Evolutionary conservation across 2,797 vertebrate species (phyloP).

Genomic region (Phalloptychus januarius): DNA sequence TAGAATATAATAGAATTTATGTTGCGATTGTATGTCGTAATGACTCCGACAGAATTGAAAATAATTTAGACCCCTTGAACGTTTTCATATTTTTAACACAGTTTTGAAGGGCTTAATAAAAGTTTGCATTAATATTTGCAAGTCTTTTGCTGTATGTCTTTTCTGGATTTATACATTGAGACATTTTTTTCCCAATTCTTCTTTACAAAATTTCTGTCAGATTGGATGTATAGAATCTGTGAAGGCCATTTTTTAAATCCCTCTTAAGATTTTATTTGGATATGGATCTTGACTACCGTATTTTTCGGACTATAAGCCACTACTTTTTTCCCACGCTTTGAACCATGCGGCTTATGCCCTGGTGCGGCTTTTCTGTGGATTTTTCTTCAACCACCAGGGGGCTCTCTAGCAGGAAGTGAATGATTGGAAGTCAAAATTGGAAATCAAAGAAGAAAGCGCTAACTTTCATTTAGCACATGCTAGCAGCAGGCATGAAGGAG

Average conservation of each 20-base stretch:
- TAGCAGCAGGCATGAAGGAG: too few species aligned
- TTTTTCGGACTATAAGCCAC: too few species aligned
- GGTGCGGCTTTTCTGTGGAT: too few species aligned
- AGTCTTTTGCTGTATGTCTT: background rate
- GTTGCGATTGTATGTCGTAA: slow-evolving; percentile 14
- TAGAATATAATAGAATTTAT: slow-evolving; percentile 39
- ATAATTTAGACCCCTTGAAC: background rate
- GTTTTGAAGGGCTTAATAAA: background rate
- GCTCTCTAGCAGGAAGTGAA: too few species aligned
- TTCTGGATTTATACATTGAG: background rate
- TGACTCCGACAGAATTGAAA: background rate
- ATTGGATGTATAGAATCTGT: background rate
- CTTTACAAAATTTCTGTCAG: background rate
- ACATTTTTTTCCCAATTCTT: background rate
- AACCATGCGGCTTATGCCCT: too few species aligned
- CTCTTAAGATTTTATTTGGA: slow-evolving; percentile 37
- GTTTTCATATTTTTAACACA: background rate
- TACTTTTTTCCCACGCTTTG: too few species aligned
- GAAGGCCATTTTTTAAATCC: slow-evolving; percentile 38
- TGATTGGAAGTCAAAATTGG: too few species aligned
- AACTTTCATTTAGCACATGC: too few species aligned
- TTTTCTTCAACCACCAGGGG: too few species aligned
- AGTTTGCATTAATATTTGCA: background rate
- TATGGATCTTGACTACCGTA: background rate
- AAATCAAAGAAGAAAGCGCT: too few species aligned